phyloP scores from a whole-genome alignment of 2,797 vertebrate genomes.

The Epinephelus awoara region DNA sequence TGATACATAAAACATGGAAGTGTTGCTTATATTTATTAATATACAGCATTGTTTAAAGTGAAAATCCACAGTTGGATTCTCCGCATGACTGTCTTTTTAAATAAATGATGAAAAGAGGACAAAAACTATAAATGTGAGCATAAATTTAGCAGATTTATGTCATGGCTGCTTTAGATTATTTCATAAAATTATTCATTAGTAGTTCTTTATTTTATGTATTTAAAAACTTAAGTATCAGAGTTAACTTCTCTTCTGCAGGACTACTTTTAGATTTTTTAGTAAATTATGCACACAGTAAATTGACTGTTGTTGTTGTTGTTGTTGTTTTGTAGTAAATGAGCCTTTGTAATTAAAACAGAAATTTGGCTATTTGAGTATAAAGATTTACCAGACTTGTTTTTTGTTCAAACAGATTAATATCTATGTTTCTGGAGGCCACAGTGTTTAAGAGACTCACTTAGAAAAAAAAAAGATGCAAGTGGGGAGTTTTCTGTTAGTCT shows the following conservation, averaged over 20 bases:
- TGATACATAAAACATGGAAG: neutral
- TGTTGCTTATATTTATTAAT: neutral
- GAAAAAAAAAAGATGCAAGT: constrained; percentile 10
- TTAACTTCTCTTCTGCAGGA: neutral
- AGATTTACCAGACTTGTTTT: neutral
- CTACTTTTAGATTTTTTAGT: neutral
- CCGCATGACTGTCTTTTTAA: neutral
- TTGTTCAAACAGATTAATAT: constrained; percentile 21
- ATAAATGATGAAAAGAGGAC: neutral
- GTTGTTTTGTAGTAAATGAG: neutral
- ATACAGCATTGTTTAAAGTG: too few relatives aligned
- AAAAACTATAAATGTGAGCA: neutral
- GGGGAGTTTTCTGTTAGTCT: constrained; percentile 33
- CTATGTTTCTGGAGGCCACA: constrained; percentile 39
- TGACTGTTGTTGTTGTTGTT: too few relatives aligned
- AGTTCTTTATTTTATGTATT: constrained; percentile 9
- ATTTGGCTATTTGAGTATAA: neutral
- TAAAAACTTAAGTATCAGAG: constrained; percentile 12
- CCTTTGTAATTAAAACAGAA: neutral
- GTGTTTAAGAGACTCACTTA: constrained; percentile 6
- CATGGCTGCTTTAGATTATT: constrained; percentile 2
- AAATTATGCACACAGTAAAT: neutral
- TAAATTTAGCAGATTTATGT: neutral
- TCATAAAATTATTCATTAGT: neutral
- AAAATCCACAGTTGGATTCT: neutral